These are phyloP conservation scores for Melanotaenia boesemani DNA, from an alignment of 2,797 vertebrate species.

Conservation along the genomic window DNA sequence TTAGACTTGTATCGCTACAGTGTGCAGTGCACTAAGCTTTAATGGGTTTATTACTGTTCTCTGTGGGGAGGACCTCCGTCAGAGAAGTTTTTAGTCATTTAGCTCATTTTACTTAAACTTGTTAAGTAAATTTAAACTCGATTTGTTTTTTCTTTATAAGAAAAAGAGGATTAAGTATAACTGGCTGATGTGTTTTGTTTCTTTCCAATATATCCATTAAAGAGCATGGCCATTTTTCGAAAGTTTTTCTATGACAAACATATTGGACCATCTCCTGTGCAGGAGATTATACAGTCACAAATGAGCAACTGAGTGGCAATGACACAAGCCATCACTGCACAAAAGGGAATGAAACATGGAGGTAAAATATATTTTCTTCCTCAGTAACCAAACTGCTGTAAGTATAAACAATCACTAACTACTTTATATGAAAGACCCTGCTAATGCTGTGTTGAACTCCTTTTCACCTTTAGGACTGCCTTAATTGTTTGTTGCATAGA, in stretches of 20 bases:
- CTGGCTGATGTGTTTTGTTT: neutral
- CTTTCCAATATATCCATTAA: neutral
- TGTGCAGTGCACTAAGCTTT: neutral
- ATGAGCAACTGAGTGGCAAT: slow-evolving; percentile 8
- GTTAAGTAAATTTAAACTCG: neutral
- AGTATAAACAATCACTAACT: too few species aligned
- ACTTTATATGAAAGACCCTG: too few species aligned
- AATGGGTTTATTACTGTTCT: slow-evolving; percentile 13
- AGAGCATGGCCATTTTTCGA: neutral
- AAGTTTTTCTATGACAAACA: neutral
- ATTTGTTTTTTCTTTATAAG: neutral
- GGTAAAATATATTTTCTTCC: neutral
- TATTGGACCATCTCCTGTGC: slow-evolving; percentile 4
- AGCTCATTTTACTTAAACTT: neutral
- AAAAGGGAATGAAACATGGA: neutral
- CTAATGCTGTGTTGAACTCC: too few species aligned
- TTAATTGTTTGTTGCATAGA: too few species aligned
- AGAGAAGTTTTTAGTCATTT: slow-evolving; percentile 5
- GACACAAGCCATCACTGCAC: neutral
- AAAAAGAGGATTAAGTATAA: slow-evolving; percentile 15
- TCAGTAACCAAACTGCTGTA: neutral
- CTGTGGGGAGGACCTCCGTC: slow-evolving; percentile 1
- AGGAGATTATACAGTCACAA: slow-evolving; percentile 22
- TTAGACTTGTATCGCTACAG: neutral
- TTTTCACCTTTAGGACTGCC: too few species aligned